Evolutionary conservation across 2,888 invertebrate species (phyloP), one percentile per base, ranked within the genome.

Genomic region (Stenodema calcarata): DNA sequence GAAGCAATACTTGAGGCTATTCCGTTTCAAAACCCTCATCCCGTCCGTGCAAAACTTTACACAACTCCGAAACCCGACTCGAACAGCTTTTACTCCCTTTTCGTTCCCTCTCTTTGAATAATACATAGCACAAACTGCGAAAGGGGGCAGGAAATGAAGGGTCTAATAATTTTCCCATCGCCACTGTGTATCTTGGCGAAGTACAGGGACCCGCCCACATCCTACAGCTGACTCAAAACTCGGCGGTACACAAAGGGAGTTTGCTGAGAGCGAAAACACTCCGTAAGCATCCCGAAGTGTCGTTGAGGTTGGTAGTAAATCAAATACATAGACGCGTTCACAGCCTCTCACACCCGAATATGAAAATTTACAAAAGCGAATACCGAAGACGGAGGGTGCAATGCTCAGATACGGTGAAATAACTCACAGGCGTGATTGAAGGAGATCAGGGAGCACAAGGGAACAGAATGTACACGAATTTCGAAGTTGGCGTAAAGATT

Each of bases 161-260:
- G 78, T 35, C 73, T 44, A 78, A 78, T 78, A 78, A 78, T 44
- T 78, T 78, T 78, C 44, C 44, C 78, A 16, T 78, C 73, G 35
- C 41, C 44, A 28, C 27, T 78, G 78, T 78, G 78, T 41, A 78
- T 78, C 78, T 78, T 78, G 73, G 35, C 73, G 9, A 75, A 75
- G 41, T 62, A 62, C 50, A 50, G 6, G 50, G 50, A 44, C 62
- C 7, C 62, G 62, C 62, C 23, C 62, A 23, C 62, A 11, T 62
- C 12, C 62, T 11, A 62, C 47, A 16, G 47, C 62, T 62, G 62
- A 62, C 23, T 23, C 62, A 9, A 18, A 54, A n/a, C 18, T 18
- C 62, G 62, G 0, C 18, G 23, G n/a, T 54, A 54, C 54, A 1
- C 54, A 18, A n/a, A n/a, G n/a, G n/a, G n/a, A 62, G 62, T 62